phyloP scores from a whole-genome alignment of 2,113 vertebrate genomes.

The Promerops cafer region DNA sequence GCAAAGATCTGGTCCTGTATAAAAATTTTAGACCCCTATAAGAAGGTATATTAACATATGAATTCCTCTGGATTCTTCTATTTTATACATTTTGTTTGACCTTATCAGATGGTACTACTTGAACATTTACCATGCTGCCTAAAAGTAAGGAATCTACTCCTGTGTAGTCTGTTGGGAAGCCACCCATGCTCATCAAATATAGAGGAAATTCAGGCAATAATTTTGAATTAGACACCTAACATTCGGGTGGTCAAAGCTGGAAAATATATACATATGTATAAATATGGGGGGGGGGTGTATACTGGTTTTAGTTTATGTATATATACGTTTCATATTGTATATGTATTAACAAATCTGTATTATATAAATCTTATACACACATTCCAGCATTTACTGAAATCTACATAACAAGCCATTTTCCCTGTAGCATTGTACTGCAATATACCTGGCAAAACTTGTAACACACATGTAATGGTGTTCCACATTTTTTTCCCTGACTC shows the following conservation, averaged over 20 bases:
- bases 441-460: background rate
- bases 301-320: no score
- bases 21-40: background rate
- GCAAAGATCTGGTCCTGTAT: background rate
- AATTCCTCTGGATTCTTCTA: background rate
- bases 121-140: background rate
- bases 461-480: background rate
- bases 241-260: background rate
- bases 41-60: background rate
- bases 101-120: background rate
- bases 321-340: background rate
- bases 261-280: no score
- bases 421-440: background rate
- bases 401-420: background rate
- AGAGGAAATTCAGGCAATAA: background rate
- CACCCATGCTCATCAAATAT: background rate
- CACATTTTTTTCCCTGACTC: background rate
- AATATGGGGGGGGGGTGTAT: no score
- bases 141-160: background rate
- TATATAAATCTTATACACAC: background rate
- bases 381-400: background rate
- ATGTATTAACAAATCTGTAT: background rate
- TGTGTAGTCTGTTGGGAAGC: background rate
- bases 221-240: background rate
- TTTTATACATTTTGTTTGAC: background rate